Base-by-base conservation (phyloP, 30 jellyfish, hydroid and myxozoan genomes). In the Aurelia aurita complex sp. Pacific region DNA sequence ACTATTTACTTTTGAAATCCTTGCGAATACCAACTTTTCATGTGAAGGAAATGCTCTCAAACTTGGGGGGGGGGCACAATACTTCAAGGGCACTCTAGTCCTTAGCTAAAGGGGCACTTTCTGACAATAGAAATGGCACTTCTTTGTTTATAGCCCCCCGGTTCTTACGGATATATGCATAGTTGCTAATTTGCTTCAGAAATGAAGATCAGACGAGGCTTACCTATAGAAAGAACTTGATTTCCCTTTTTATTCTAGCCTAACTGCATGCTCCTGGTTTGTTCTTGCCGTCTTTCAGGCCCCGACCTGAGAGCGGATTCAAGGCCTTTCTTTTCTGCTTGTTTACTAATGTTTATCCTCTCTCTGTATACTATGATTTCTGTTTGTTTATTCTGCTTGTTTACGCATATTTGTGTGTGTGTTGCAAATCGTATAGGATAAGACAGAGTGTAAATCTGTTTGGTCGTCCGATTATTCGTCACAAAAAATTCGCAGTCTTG, bases 1-100 rank as follows among this genome's bases (percentile, higher is more conserved):
- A 71, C 91, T 82, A 82, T 82, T 82, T 82, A 82, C 91, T 68
- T 71, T 67, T 62, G 73, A 71, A 82, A 82, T 82, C 91, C 91
- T 64, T 63, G 85, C 82, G 40, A 70, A 82, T 59, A 15, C 84
- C 84, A 65, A 35, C 81, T 64, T 69, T 52, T 81, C 73, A 70
- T 29, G 34, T 59, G 74, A 82, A 81, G 90, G 90, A 81, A 81
- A 81, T 81, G 83, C 90, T 36, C 76, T 10, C 29, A 23, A 23
- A 23, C 29, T 23, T 23, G 29, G 29, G 29, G 29, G 29, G 29
- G 29, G 29, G 29, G 29, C 29, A 23, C 29, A 23, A 23, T 23
- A 23, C 29, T 23, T 23, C 29, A 23, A 23, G 29, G 29, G 29
- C 29, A 23, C 29, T 23, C 29, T 23, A 23, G 29, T 23, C 29